Evolutionary conservation across 2,888 invertebrate species (phyloP).

Genomic region (Furcula furcula): DNA sequence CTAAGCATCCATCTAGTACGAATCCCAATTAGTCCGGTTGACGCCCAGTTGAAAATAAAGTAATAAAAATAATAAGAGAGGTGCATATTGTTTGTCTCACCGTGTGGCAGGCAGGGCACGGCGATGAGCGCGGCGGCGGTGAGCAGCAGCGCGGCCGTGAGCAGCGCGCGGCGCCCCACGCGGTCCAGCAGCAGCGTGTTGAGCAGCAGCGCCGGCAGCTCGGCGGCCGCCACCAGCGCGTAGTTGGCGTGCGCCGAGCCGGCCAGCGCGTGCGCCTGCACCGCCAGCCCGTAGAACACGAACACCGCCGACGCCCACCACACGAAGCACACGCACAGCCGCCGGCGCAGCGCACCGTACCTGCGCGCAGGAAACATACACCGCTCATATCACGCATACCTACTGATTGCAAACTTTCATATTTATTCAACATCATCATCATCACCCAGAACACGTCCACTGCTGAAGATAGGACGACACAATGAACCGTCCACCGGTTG

Average conservation of each 20-base stretch:
- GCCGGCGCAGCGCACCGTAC: slow-evolving; percentile 60
- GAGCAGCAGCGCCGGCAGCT: slow-evolving; percentile 62
- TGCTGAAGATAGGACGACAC: too few relatives aligned
- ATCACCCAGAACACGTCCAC: too few relatives aligned
- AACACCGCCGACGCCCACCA: slow-evolving; percentile 73
- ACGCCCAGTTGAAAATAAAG: too few relatives aligned
- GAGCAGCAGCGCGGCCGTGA: slow-evolving; percentile 62
- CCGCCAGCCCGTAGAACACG: slow-evolving; percentile 75
- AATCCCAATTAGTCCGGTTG: too few relatives aligned
- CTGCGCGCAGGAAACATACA: too few relatives aligned
- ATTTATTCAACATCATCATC: too few relatives aligned
- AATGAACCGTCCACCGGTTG: too few relatives aligned
- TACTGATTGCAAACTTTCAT: too few relatives aligned
- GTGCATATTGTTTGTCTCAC: slow-evolving; percentile 43
- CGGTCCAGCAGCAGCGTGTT: slow-evolving; percentile 71
- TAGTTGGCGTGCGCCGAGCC: slow-evolving; percentile 63
- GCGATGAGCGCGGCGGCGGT: slow-evolving; percentile 58
- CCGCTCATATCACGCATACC: too few relatives aligned
- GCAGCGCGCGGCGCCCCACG: slow-evolving; percentile 60
- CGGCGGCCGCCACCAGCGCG: slow-evolving; percentile 64
- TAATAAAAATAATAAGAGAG: too few relatives aligned
- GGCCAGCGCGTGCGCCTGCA: slow-evolving; percentile 59
- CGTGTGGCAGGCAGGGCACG: slow-evolving; percentile 49
- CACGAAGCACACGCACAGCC: slow-evolving; percentile 63
- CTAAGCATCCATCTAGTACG: too few relatives aligned